These are phyloP conservation scores for Tineola bisselliella DNA, from an alignment of 2,888 invertebrate species.

Conservation along the genomic window DNA sequence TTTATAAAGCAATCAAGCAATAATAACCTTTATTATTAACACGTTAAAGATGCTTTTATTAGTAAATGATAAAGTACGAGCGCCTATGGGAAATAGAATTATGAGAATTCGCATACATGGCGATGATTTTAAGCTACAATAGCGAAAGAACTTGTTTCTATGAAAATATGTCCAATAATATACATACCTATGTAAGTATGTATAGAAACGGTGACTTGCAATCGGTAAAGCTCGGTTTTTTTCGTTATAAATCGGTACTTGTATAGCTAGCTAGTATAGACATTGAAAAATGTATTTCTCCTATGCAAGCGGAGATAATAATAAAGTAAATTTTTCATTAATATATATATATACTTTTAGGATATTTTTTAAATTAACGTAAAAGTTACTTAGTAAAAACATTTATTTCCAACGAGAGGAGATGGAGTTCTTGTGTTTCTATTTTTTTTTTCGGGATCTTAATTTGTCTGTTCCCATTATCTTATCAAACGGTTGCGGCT, in stretches of 20 bases:
- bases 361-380: not conserved
- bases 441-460: conserved; percentile 5
- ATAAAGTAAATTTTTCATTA: too few species aligned
- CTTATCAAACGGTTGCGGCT: conserved; percentile 2
- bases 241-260: too few species aligned
- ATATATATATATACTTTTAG: too few species aligned
- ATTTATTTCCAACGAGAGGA: not conserved
- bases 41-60: not conserved
- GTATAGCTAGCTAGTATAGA: too few species aligned
- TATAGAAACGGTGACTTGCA: too few species aligned
- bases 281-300: too few species aligned
- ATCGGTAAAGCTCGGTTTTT: too few species aligned
- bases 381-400: not conserved
- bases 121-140: not conserved
- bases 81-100: not conserved
- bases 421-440: conserved; percentile 9
- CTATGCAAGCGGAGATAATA: too few species aligned
- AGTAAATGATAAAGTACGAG: not conserved
- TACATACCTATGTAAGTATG: too few species aligned
- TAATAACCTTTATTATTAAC: not conserved
- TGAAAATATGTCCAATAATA: too few species aligned
- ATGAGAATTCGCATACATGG: not conserved
- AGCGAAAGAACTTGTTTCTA: too few species aligned
- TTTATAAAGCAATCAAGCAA: not conserved
- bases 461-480: conserved; percentile 11